Percentiles rank a stretch among this genome's conserved stretches.
Conservation (phyloP, 1,140 invertebrate genomes). For the Papilio glaucus region DNA sequence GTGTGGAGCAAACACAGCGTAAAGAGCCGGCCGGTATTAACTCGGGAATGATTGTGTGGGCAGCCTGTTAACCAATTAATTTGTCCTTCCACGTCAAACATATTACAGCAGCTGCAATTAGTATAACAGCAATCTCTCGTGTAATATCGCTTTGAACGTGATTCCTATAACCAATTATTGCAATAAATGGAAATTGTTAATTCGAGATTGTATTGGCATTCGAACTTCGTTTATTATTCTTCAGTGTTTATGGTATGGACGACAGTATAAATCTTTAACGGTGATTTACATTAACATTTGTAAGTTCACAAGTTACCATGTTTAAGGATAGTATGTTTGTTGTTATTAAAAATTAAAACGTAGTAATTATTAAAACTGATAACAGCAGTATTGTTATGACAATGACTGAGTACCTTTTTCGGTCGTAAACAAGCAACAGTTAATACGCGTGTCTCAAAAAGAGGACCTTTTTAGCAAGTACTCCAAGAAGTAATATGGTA, state of each 20-base stretch:
- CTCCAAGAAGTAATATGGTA: not conserved
- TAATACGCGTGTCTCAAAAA: too few relatives aligned
- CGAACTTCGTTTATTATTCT: not conserved
- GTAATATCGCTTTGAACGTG: slow-evolving; percentile 32
- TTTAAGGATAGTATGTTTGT: too few relatives aligned
- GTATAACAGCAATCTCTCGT: slow-evolving; percentile 25
- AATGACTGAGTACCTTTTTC: too few relatives aligned
- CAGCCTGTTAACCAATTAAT: slow-evolving; percentile 36
- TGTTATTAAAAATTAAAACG: too few relatives aligned
- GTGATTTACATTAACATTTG: too few relatives aligned
- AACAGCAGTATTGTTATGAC: too few relatives aligned
- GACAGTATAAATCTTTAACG: not conserved
- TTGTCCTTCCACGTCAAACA: slow-evolving; percentile 36
- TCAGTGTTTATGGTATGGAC: not conserved
- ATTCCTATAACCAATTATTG: slow-evolving; percentile 35
- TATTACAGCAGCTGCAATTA: slow-evolving; percentile 33
- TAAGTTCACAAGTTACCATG: too few relatives aligned
- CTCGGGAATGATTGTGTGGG: slow-evolving; percentile 34
- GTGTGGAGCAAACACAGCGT: slow-evolving; percentile 17
- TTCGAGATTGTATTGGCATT: slow-evolving; percentile 4
- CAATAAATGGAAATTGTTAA: slow-evolving; percentile 23
- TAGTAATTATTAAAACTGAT: too few relatives aligned
- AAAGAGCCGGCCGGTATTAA: slow-evolving; percentile 32
- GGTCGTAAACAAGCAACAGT: too few relatives aligned
- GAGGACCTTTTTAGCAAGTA: too few relatives aligned